Evolutionary conservation across 2,888 invertebrate species (phyloP).

Genomic region (Desoria tigrina): DNA sequence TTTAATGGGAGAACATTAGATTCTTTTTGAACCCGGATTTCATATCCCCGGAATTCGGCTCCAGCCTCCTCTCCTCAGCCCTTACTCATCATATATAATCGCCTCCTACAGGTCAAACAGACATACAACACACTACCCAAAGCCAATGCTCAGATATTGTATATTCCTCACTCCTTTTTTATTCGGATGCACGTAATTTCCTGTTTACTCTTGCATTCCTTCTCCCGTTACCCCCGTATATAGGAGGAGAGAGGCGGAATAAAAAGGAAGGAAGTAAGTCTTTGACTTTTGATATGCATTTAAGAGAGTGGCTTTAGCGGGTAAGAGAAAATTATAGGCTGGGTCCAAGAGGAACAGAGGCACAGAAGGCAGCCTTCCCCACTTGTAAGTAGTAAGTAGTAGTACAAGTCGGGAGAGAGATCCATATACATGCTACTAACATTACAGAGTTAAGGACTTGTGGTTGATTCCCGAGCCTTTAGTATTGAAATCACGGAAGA

Average conservation of each 20-base stretch:
- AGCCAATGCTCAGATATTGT: background rate
- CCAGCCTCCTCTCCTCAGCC: background rate
- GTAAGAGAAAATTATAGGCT: background rate
- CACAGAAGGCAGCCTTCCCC: no score
- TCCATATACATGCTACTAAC: background rate
- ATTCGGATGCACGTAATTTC: background rate
- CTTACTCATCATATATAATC: background rate
- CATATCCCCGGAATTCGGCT: no score
- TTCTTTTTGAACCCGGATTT: background rate
- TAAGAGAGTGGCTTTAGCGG: background rate
- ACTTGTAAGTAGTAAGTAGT: no score
- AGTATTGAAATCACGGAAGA: conserved; percentile 51
- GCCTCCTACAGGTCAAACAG: background rate
- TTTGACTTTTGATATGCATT: conserved; percentile 21
- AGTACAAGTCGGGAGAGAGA: no score
- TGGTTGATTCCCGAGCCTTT: no score
- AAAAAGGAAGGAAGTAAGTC: conserved; percentile 7
- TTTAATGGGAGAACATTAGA: conserved; percentile 10
- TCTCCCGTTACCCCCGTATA: no score
- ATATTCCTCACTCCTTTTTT: background rate
- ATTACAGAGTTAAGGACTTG: no score
- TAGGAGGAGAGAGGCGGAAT: background rate
- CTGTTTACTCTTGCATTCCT: background rate
- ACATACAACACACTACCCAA: no score
- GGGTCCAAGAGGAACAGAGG: no score